phyloP scores from a whole-genome alignment of 2,113 vertebrate species.

The Pterocles burchelli region DNA sequence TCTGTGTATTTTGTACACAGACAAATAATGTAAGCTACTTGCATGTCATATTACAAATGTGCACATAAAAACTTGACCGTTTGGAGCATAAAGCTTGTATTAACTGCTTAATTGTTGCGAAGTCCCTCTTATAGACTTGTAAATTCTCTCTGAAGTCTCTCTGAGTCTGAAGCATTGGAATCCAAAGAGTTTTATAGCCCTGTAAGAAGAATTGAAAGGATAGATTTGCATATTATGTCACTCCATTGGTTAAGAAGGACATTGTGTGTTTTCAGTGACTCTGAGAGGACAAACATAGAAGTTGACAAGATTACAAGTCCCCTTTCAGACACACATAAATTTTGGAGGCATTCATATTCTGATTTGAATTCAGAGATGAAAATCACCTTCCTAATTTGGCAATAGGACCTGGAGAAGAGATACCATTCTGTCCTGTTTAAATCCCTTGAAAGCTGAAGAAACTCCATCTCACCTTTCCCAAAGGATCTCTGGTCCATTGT shows the following conservation, averaged over 20 bases:
- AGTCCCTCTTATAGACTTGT: neutral
- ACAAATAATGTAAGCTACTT: neutral
- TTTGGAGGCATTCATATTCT: neutral
- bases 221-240: neutral
- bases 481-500: fast-evolving
- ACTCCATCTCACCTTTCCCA: neutral
- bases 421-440: neutral
- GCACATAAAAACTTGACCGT: neutral
- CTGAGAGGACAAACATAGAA: neutral
- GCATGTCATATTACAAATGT: neutral
- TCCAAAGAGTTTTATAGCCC: neutral
- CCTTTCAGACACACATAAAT: neutral
- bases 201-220: neutral
- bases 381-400: neutral
- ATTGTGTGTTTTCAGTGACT: neutral
- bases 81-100: neutral
- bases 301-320: neutral
- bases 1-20: neutral
- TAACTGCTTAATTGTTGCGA: neutral
- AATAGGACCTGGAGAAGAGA: neutral
- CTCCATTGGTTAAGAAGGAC: neutral
- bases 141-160: neutral
- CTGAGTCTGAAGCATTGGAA: neutral
- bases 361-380: neutral
- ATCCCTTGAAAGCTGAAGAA: neutral